These are phyloP conservation scores for Brachionichthys hirsutus DNA, from an alignment of 2,113 vertebrate species.

Conservation along the genomic window DNA sequence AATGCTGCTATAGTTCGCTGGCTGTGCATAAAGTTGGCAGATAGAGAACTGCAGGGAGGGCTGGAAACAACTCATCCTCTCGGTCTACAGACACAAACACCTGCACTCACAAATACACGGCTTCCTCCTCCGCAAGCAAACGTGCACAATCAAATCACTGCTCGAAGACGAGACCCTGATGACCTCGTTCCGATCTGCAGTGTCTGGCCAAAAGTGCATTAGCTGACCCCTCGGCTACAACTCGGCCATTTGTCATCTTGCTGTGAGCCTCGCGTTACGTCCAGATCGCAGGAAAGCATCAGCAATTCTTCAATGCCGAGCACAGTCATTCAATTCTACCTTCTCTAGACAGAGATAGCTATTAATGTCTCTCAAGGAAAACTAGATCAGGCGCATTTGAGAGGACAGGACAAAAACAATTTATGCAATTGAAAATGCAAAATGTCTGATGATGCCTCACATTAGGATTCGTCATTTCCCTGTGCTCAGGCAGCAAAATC, in stretches of 20 bases:
- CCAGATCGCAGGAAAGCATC: constrained; percentile 64
- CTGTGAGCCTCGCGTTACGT: constrained; percentile 23
- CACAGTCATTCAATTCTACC: constrained; percentile 46
- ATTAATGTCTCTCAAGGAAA: constrained; percentile 27
- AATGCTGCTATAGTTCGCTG: constrained; percentile 34
- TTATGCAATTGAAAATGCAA: too few species aligned
- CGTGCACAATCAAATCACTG: constrained; percentile 32
- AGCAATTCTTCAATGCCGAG: constrained; percentile 67
- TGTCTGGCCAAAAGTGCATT: constrained; percentile 42
- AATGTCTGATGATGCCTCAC: too few species aligned
- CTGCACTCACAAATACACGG: constrained; percentile 24
- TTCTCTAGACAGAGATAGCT: constrained; percentile 45
- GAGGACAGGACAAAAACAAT: too few species aligned
- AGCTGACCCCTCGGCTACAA: constrained; percentile 49
- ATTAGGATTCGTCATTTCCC: too few species aligned
- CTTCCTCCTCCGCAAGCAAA: constrained; percentile 15
- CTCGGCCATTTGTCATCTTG: constrained; percentile 36
- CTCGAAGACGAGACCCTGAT: not conserved
- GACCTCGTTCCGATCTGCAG: constrained; percentile 6
- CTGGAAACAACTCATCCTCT: constrained; percentile 27
- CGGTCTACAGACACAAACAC: constrained; percentile 35
- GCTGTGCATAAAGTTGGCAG: constrained; percentile 38
- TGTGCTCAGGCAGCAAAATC: too few species aligned
- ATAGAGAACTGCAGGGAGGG: constrained; percentile 13
- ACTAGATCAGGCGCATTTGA: not conserved